Evolutionary conservation across 1,140 invertebrate genomes (phyloP), one percentile per base, ranked within the genome.

Genomic region (Conus betulinus): DNA sequence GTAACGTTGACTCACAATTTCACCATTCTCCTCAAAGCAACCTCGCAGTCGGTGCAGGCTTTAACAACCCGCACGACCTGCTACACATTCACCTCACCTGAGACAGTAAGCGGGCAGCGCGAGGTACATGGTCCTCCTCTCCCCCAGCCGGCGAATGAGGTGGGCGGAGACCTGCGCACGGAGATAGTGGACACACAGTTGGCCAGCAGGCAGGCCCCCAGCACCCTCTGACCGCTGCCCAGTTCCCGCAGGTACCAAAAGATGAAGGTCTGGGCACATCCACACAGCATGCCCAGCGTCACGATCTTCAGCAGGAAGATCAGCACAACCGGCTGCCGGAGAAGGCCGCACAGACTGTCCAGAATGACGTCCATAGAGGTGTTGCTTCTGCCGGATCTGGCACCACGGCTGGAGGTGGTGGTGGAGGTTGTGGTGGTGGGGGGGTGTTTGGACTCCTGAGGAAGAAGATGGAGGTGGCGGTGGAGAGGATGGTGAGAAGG

Each of bases 81-180:
- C 57, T 0, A 60, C 57, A 60, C 8, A 8, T 6, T 0, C 71
- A n/a, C 3, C 71, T 7, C 71, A 79, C 85, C 85, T 87, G 71
- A 55, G 3, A 27, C 52, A 71, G 52, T 87, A 87, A 17, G 74
- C 85, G 3, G 85, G 85, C 52, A 78, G 53, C 3, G 74, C 85
- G 17, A 87, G 85, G 52, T 87, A 87, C 85, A 87, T 87, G 39
- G 85, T 87, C 85, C 71, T 53, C 7, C 39, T 78, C 74, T 87
- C 85, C 15, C 85, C 85, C 5, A 87, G 71, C 52, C 74, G 20
- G 6, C 85, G 51, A 15, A 87, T 74, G 51, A 98, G 96, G 93
- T 95, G 96, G 51, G 97, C 97, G 4, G 97, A 97, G 25, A 97
- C 95, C 6, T 97, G 97, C 5, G 95, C 53, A 98, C 95, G 13